Conservation (phyloP, 2,113 vertebrate species). For the Pomatorhinus ruficollis region DNA sequence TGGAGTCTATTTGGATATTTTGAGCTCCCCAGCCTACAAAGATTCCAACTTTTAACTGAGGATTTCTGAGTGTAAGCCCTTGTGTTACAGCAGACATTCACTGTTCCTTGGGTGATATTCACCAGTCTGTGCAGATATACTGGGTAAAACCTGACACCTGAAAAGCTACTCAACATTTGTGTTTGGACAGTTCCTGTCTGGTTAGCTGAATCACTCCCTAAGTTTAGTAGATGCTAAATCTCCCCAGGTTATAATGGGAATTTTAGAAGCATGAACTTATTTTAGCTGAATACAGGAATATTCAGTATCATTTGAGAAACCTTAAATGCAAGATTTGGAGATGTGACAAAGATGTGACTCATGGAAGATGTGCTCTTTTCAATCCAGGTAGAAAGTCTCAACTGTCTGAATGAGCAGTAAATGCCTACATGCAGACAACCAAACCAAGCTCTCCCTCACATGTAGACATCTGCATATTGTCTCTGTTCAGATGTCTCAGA, state of each 20-base stretch:
- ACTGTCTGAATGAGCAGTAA: neutral
- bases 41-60: neutral
- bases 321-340: neutral
- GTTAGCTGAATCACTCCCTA: neutral
- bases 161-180: neutral
- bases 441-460: neutral
- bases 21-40: neutral
- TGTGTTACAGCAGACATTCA: neutral
- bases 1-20: neutral
- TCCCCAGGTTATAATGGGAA: neutral
- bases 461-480: no score
- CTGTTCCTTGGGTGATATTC: neutral
- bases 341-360: neutral
- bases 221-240: neutral
- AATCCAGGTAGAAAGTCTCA: neutral
- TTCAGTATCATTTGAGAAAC: neutral
- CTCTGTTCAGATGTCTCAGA: neutral
- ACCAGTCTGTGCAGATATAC: neutral
- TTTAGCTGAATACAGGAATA: neutral
- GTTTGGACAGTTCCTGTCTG: neutral
- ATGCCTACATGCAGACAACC: neutral
- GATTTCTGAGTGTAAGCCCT: neutral
- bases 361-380: neutral
- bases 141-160: neutral
- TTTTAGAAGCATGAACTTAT: neutral